Conservation (phyloP, 2,113 vertebrate genomes). For the Anser brachyrhynchus region DNA sequence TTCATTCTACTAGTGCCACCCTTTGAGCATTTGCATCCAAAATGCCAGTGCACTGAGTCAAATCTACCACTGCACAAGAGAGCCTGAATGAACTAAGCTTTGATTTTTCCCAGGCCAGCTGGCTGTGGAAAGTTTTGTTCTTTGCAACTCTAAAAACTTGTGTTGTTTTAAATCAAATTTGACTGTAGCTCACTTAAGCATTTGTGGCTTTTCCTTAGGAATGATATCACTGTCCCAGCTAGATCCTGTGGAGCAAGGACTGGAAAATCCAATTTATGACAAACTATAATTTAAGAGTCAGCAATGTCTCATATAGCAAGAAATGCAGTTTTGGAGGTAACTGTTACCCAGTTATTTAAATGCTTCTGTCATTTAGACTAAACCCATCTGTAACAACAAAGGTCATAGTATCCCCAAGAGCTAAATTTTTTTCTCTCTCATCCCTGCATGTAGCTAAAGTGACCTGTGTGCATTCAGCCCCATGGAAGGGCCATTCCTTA, state of each 20-base stretch:
- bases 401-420: not conserved
- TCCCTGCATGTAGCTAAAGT: not conserved
- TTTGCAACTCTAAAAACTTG: constrained; percentile 2
- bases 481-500: not conserved
- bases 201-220: constrained; percentile 41
- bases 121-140: constrained; percentile 19
- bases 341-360: constrained; percentile 25
- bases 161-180: constrained; percentile 16
- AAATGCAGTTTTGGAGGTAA: constrained; percentile 27
- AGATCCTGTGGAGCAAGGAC: not conserved
- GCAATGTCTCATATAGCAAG: constrained; percentile 26
- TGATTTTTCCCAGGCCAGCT: not conserved
- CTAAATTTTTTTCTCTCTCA: not conserved
- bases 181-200: not conserved
- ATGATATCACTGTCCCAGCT: constrained; percentile 11
- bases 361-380: constrained; percentile 20
- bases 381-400: not conserved
- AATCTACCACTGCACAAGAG: constrained; percentile 13
- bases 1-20: not conserved
- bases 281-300: constrained; percentile 51
- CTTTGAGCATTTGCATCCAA: constrained; percentile 38
- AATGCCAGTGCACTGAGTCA: constrained; percentile 33
- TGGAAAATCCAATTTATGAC: constrained; percentile 39
- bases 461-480: not conserved
- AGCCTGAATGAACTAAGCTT: constrained; percentile 18